These are phyloP conservation scores for Vulpes lagopus DNA, from an alignment of 2,113 vertebrate species.

Conservation along the genomic window DNA sequence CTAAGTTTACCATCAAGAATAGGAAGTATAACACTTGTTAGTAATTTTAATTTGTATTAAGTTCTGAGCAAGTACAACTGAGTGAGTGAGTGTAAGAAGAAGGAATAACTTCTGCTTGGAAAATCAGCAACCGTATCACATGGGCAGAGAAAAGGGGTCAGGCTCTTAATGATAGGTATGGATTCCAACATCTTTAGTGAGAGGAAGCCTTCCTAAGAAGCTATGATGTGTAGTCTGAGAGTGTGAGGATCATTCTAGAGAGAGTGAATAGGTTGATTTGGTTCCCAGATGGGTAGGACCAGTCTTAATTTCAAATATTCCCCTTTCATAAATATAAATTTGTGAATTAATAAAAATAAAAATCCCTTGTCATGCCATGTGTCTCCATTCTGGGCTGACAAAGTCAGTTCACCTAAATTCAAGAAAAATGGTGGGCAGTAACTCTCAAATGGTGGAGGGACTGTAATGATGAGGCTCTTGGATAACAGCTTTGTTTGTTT, in stretches of 20 bases:
- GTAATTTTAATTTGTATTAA: neutral
- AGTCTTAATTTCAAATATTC: neutral
- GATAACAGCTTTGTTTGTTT: neutral
- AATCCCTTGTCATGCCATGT: neutral
- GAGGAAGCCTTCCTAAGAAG: neutral
- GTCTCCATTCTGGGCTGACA: neutral
- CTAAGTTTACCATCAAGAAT: neutral
- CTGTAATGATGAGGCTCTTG: neutral
- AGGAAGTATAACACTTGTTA: neutral
- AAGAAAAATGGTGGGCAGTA: neutral
- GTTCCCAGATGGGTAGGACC: neutral
- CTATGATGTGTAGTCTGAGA: neutral
- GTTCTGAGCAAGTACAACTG: neutral
- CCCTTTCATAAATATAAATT: neutral
- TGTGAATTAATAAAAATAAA: slow-evolving; percentile 9
- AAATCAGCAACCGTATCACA: neutral
- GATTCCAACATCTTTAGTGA: neutral
- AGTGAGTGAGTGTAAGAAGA: neutral
- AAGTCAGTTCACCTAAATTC: neutral
- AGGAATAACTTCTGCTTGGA: neutral
- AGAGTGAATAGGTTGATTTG: neutral
- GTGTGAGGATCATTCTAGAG: slow-evolving; percentile 1
- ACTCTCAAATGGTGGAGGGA: neutral
- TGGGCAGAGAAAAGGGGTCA: neutral
- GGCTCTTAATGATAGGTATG: neutral